Evolutionary conservation across 2,797 vertebrate genomes (phyloP).

Genomic region (Spondyliosoma cantharus): DNA sequence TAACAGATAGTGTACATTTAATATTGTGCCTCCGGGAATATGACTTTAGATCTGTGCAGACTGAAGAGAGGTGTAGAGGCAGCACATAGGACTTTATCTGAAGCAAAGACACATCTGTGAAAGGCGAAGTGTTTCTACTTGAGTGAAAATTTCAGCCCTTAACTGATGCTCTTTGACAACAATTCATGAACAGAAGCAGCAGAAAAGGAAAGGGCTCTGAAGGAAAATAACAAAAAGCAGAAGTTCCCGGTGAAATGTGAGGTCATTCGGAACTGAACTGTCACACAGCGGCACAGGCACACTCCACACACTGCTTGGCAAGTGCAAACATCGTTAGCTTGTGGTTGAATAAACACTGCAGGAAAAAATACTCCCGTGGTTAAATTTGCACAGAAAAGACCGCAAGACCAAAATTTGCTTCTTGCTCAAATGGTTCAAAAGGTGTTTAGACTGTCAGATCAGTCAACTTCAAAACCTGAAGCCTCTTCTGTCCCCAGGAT

Average conservation of each 20-base stretch:
- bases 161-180: background rate
- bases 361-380: background rate
- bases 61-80: too few species aligned
- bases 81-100: too few species aligned
- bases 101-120: background rate
- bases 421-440: background rate
- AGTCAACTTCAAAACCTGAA: background rate
- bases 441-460: background rate
- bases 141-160: background rate
- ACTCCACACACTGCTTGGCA: background rate
- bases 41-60: too few species aligned
- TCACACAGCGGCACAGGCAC: background rate
- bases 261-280: background rate
- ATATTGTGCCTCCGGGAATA: too few species aligned
- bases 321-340: background rate
- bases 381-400: background rate
- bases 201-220: background rate
- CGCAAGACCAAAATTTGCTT: background rate
- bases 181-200: background rate
- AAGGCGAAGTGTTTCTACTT: background rate
- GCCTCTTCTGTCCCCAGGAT: background rate
- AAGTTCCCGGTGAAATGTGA: background rate
- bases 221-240: background rate
- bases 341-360: background rate
- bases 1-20: too few species aligned